These are phyloP conservation scores for Aphrocallistes beatrix DNA, from an alignment of 37 sponge, comb jelly and placozoan genomes.

Conservation along the genomic window DNA sequence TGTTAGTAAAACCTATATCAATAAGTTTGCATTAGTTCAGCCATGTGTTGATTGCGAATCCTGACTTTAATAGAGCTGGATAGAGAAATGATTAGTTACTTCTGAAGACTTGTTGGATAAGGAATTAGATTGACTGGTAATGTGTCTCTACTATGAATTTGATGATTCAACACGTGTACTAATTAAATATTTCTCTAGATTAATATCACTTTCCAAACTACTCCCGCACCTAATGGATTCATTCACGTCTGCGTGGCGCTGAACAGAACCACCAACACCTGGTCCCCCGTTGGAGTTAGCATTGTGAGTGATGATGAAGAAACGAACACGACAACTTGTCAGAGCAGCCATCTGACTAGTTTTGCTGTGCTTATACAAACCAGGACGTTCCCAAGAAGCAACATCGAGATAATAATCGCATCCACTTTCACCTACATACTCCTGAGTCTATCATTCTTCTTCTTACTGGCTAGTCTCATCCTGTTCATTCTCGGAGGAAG, in stretches of 20 bases:
- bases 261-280: background rate
- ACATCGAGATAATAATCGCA: background rate
- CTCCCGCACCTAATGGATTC: background rate
- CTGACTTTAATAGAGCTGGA: no score
- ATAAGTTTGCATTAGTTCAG: no score
- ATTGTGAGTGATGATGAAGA: background rate
- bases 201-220: background rate
- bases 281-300: background rate
- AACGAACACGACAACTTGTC: background rate
- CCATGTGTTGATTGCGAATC: no score
- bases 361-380: constrained; percentile 4
- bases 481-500: background rate
- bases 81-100: no score
- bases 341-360: background rate
- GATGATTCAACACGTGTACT: no score
- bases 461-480: background rate
- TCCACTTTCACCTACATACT: background rate
- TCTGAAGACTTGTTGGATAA: no score
- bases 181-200: background rate
- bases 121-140: no score
- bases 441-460: background rate
- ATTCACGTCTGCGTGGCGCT: background rate
- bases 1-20: no score
- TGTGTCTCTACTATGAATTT: no score
- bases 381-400: background rate